phyloP scores from a whole-genome alignment of 1,140 invertebrate species.

The Heliconius hermathena region DNA sequence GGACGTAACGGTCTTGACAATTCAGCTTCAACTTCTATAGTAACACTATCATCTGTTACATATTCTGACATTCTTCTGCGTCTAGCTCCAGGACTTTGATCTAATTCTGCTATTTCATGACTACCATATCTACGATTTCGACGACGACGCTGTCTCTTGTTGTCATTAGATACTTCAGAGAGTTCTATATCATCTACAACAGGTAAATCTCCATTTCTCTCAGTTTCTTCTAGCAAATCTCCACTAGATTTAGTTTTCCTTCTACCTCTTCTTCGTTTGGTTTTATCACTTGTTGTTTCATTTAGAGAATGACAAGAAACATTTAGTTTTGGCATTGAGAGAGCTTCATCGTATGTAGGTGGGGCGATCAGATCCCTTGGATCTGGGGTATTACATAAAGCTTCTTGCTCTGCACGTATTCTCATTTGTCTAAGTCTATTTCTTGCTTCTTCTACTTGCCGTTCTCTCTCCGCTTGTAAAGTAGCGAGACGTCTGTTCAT shows the following conservation, averaged over 20 bases:
- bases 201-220: slow-evolving; percentile 64
- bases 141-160: slow-evolving; percentile 60
- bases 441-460: slow-evolving; percentile 83
- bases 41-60: slow-evolving; percentile 51
- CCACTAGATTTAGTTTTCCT: slow-evolving; percentile 80
- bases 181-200: slow-evolving; percentile 61
- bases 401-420: slow-evolving; percentile 83
- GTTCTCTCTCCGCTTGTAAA: slow-evolving; percentile 83
- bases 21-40: slow-evolving; percentile 64
- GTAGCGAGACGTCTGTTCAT: slow-evolving; percentile 82
- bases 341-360: slow-evolving; percentile 88
- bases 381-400: slow-evolving; percentile 83
- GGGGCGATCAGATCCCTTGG: slow-evolving; percentile 84
- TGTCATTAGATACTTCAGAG: slow-evolving; percentile 49
- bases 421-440: slow-evolving; percentile 80
- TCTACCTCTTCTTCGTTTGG: slow-evolving; percentile 73
- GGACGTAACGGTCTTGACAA: slow-evolving; percentile 57
- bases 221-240: slow-evolving; percentile 76
- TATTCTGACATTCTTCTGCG: slow-evolving; percentile 66
- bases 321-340: slow-evolving; percentile 85
- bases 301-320: slow-evolving; percentile 83
- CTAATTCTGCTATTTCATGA: slow-evolving; percentile 73
- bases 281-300: slow-evolving; percentile 77
- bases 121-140: slow-evolving; percentile 64
- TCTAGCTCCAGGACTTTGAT: slow-evolving; percentile 68